Percentiles rank a stretch among this genome's conserved stretches.
Conservation (phyloP, 1,140 invertebrate genomes). For the Sarcophaga peregrina region DNA sequence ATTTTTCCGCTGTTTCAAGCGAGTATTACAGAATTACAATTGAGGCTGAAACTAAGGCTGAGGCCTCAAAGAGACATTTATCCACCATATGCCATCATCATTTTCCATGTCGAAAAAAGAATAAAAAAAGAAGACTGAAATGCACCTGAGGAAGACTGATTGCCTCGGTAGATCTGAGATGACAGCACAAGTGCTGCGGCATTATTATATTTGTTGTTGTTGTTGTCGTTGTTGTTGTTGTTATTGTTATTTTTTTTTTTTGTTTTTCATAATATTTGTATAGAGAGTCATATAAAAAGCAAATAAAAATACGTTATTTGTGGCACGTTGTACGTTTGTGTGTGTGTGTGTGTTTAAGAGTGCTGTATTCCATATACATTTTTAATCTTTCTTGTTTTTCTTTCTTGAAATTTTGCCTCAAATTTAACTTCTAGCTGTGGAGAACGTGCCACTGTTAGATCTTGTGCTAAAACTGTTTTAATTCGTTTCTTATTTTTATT, state of each 20-base stretch:
- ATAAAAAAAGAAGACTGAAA: neutral
- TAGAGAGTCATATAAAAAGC: no score
- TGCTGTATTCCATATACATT: neutral
- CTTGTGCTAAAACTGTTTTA: neutral
- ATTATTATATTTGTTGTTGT: constrained; percentile 31
- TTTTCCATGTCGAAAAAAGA: constrained; percentile 19
- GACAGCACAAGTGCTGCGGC: constrained; percentile 39
- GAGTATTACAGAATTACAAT: neutral
- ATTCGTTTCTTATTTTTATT: no score
- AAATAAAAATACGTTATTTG: neutral
- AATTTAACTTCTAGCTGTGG: constrained; percentile 11
- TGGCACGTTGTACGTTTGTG: neutral
- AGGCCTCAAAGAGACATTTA: constrained; percentile 17
- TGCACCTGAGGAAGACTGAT: constrained; percentile 36
- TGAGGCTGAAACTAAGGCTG: neutral
- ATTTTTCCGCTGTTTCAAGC: neutral
- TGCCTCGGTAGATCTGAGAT: constrained; percentile 34
- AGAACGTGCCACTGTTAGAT: constrained; percentile 32
- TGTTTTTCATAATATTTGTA: neutral
- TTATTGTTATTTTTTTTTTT: neutral
- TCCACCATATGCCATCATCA: constrained; percentile 37
- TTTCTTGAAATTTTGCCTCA: neutral
- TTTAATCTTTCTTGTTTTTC: neutral
- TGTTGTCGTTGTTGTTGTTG: neutral
- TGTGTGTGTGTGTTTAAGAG: neutral